Evolutionary conservation across 92 coral and sea anemone genomes (phyloP).

Genomic region (Bergia puertoricense): DNA sequence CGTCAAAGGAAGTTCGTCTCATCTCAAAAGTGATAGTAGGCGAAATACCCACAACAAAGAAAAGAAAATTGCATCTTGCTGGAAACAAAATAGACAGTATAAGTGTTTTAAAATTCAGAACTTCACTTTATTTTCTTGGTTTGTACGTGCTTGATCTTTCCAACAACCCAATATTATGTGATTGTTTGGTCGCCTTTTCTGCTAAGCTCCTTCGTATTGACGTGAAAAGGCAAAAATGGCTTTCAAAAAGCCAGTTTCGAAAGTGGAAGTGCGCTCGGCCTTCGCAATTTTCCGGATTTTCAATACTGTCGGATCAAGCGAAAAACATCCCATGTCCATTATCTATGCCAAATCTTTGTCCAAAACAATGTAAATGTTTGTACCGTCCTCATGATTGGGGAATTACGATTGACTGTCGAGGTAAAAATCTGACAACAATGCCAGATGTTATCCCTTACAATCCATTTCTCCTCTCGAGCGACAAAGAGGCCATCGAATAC

Average conservation of each 20-base stretch:
- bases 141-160: not conserved
- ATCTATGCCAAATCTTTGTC: not conserved
- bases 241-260: not conserved
- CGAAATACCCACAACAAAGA: not conserved
- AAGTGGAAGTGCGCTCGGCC: constrained; percentile 25
- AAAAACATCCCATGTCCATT: not conserved
- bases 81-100: not conserved
- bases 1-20: not conserved
- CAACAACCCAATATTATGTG: constrained; percentile 16
- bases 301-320: not conserved
- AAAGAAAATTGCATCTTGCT: not conserved
- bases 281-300: not conserved
- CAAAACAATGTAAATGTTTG: constrained; percentile 1
- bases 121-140: not conserved
- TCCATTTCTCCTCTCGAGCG: not conserved
- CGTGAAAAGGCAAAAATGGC: not conserved
- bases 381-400: not conserved
- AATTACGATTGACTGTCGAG: constrained; percentile 23
- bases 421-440: not conserved
- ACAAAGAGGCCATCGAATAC: too few relatives aligned
- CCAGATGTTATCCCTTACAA: constrained; percentile 1
- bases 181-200: not conserved
- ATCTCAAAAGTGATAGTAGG: not conserved
- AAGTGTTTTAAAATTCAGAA: not conserved
- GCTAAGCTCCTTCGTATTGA: not conserved